phyloP scores from a whole-genome alignment of 2,113 vertebrate species.

The Mungos mungo region DNA sequence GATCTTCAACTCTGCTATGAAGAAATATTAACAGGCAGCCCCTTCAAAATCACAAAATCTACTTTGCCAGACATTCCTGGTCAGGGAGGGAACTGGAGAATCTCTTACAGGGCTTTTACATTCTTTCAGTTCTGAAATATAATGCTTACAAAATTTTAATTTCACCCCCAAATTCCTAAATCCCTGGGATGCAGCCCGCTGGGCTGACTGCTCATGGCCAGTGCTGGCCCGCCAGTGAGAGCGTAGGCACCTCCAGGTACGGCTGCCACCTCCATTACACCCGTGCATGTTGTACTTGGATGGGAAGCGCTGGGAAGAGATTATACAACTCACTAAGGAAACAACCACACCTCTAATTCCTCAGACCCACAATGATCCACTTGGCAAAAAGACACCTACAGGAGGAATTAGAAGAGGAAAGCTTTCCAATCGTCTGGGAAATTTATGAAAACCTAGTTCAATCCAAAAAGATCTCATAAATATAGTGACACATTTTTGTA shows the following conservation, averaged over 20 bases:
- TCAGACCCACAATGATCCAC: neutral
- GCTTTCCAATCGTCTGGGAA: constrained; percentile 19
- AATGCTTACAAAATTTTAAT: constrained; percentile 72
- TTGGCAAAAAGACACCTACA: constrained; percentile 59
- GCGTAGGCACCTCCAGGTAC: neutral
- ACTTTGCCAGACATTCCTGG: constrained; percentile 83
- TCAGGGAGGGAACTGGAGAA: constrained; percentile 79
- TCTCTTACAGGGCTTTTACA: constrained; percentile 71
- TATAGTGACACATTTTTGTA: neutral
- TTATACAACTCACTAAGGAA: constrained; percentile 52
- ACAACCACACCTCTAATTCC: constrained; percentile 70
- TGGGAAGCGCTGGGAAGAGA: constrained; percentile 42
- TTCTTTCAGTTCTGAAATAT: constrained; percentile 72
- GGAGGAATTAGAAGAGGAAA: constrained; percentile 42
- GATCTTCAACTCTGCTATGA: constrained; percentile 74
- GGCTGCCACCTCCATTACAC: neutral
- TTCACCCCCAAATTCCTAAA: constrained; percentile 68
- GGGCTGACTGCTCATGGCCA: neutral
- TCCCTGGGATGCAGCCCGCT: neutral
- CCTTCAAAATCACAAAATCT: constrained; percentile 74
- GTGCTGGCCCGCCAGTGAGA: neutral
- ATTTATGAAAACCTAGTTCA: constrained; percentile 29
- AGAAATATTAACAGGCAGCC: constrained; percentile 72
- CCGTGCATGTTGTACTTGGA: constrained; percentile 42
- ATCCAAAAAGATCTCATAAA: constrained; percentile 13